phyloP scores from a whole-genome alignment of 2,797 vertebrate species.

The Esox masquinongy region DNA sequence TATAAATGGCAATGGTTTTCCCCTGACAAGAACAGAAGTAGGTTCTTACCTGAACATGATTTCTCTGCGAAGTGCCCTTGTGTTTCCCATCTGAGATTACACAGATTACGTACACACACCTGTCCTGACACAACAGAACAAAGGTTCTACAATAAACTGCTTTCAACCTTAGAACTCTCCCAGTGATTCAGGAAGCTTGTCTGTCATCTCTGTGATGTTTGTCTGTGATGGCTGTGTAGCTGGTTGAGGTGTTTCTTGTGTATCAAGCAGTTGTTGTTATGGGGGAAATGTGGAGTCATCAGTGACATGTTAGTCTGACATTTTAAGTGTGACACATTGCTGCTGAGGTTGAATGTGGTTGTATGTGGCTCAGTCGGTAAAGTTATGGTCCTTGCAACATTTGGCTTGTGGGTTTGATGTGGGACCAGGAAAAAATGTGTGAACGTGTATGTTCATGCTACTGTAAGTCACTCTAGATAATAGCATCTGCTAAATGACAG shows the following conservation, averaged over 20 bases:
- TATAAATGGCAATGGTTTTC: background rate
- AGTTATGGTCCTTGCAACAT: background rate
- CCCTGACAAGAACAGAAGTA: background rate
- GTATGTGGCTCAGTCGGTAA: background rate
- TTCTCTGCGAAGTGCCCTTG: conserved; percentile 4
- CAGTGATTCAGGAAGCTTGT: background rate
- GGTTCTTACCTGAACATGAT: conserved; percentile 70
- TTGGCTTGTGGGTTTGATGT: no score
- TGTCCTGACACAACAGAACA: conserved; percentile 46
- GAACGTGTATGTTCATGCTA: no score
- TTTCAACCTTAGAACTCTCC: conserved; percentile 61
- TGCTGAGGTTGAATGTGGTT: background rate
- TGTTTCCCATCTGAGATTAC: conserved; percentile 8
- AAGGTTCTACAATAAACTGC: conserved; percentile 63
- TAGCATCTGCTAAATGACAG: no score
- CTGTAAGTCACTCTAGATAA: no score
- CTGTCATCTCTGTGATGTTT: background rate
- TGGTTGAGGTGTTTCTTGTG: background rate
- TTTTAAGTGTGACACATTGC: background rate
- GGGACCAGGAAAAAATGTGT: no score
- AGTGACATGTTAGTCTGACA: background rate
- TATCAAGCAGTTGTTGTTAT: background rate
- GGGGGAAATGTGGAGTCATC: background rate
- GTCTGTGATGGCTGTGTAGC: background rate
- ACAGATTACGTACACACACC: conserved; percentile 12